These are phyloP conservation scores for Myripristis jacobus DNA, from an alignment of 2,797 vertebrate genomes.

Conservation along the genomic window DNA sequence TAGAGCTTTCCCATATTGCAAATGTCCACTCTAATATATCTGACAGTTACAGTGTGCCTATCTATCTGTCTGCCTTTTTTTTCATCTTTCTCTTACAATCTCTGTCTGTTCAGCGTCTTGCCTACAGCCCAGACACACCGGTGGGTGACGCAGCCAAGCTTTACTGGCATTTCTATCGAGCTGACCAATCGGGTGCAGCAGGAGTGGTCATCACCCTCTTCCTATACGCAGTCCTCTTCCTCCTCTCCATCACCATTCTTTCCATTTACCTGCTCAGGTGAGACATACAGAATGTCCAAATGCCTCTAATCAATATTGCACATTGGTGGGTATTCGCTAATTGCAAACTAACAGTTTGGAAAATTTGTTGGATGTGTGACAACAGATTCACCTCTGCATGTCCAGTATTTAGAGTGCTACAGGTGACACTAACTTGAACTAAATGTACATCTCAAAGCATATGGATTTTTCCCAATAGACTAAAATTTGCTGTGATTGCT, in stretches of 20 bases:
- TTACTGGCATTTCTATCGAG: constrained; percentile 90
- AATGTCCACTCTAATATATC: constrained; percentile 20
- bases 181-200: constrained; percentile 83
- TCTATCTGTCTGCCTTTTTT: background rate
- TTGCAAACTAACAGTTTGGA: background rate
- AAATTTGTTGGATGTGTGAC: background rate
- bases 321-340: too few relatives aligned
- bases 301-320: too few relatives aligned
- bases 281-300: too few relatives aligned
- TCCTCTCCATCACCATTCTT: constrained; percentile 86
- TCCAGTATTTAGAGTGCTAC: background rate
- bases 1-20: constrained; percentile 15
- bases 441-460: too few relatives aligned
- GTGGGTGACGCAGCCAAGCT: constrained; percentile 93
- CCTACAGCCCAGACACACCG: constrained; percentile 82
- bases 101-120: constrained; percentile 81
- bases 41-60: background rate
- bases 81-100: background rate
- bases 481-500: too few relatives aligned
- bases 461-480: too few relatives aligned
- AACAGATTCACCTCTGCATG: background rate
- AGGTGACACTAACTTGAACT: too few relatives aligned
- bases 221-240: constrained; percentile 85
- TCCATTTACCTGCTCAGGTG: constrained; percentile 92
- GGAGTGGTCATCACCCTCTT: constrained; percentile 88